Conservation (phyloP, 2,888 invertebrate genomes). For the Sicus ferrugineus region DNA sequence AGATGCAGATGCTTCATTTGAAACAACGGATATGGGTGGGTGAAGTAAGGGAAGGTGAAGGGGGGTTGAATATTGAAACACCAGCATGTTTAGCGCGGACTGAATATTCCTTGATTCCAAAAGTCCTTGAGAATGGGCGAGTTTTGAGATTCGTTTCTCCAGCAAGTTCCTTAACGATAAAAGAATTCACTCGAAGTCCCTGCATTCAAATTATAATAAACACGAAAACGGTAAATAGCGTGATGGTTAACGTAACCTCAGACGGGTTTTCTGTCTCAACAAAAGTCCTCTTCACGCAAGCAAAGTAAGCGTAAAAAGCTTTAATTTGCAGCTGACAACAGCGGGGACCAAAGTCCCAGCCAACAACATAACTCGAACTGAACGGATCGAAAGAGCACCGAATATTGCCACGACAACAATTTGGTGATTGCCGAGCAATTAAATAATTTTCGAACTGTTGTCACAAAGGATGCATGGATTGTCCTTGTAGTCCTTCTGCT, state of each 20-base stretch:
- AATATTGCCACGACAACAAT: constrained; percentile 17
- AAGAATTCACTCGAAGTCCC: too few relatives aligned
- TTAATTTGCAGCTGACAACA: constrained; percentile 35
- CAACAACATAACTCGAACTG: not conserved
- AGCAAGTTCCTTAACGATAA: too few relatives aligned
- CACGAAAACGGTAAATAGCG: too few relatives aligned
- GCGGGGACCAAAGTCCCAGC: constrained; percentile 8
- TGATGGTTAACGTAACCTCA: not conserved
- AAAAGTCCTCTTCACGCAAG: not conserved
- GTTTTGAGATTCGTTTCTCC: too few relatives aligned
- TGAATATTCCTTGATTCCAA: not conserved
- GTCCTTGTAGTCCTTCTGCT: not conserved
- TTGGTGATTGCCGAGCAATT: constrained; percentile 55
- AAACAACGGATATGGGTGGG: too few relatives aligned
- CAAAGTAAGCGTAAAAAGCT: constrained; percentile 14
- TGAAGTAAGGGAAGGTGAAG: not conserved
- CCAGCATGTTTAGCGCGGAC: not conserved
- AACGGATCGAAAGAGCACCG: not conserved
- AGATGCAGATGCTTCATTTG: too few relatives aligned
- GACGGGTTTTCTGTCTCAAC: not conserved
- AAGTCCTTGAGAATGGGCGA: too few relatives aligned
- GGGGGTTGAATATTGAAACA: not conserved
- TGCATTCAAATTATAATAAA: too few relatives aligned
- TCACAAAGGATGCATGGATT: not conserved
- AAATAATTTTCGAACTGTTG: constrained; percentile 46